These are phyloP conservation scores for Lagorchestes hirsutus DNA, from an alignment of 2,797 vertebrate species.

Conservation along the genomic window DNA sequence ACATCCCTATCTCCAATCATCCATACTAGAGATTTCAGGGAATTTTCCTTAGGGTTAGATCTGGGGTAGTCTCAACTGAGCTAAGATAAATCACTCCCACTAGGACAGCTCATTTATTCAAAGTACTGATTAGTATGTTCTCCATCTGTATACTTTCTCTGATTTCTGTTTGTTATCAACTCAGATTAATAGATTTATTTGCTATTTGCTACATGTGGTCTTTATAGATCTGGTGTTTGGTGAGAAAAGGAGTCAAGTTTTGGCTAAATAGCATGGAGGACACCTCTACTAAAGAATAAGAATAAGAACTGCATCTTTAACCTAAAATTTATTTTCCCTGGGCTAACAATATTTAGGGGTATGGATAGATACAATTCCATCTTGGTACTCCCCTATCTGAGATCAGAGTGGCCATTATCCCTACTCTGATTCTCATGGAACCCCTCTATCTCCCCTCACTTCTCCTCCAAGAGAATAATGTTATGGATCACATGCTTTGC, in stretches of 20 bases:
- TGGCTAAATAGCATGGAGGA: not conserved
- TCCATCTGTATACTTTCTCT: not conserved
- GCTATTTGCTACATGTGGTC: not conserved
- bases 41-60: not conserved
- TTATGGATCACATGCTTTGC: not conserved
- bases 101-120: not conserved
- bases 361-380: not conserved
- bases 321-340: not conserved
- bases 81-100: not conserved
- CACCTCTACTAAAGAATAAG: not conserved
- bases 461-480: not conserved
- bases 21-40: not conserved
- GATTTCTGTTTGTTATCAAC: not conserved
- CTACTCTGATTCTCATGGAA: not conserved
- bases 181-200: not conserved
- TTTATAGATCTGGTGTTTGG: not conserved
- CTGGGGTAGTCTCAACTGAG: not conserved
- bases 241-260: not conserved
- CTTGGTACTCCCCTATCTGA: not conserved
- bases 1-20: not conserved
- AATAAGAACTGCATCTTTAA: not conserved
- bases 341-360: not conserved
- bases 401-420: not conserved
- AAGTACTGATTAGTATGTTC: not conserved
- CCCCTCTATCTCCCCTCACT: not conserved